phyloP scores from a whole-genome alignment of 1,140 invertebrate genomes.

The Macrocentrus cingulum region DNA sequence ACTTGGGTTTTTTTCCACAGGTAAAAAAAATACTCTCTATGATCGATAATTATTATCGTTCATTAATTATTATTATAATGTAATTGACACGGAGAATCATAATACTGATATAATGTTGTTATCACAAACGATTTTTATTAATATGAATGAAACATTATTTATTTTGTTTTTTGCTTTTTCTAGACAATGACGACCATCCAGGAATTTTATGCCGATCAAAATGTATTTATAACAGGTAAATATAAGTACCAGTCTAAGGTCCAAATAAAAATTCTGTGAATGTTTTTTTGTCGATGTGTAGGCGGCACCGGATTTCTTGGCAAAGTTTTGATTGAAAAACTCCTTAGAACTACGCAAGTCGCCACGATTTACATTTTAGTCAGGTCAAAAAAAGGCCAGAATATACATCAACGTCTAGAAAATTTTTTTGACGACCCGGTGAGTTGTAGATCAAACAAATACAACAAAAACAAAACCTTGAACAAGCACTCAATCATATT shows the following conservation, averaged over 20 bases:
- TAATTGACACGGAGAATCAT: no score
- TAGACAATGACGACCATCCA: conserved; percentile 39
- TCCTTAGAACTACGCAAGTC: conserved; percentile 72
- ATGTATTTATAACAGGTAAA: conserved; percentile 55
- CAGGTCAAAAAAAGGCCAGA: conserved; percentile 76
- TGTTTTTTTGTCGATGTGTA: conserved; percentile 36
- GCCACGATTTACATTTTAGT: conserved; percentile 76
- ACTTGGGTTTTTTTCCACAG: no score
- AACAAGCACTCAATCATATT: neutral
- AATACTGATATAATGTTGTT: no score
- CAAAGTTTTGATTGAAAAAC: conserved; percentile 78
- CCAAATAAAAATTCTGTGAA: conserved; percentile 3
- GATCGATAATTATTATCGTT: no score
- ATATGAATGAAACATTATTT: no score
- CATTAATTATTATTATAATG: no score
- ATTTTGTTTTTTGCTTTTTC: no score
- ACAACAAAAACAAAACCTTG: neutral
- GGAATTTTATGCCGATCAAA: conserved; percentile 45
- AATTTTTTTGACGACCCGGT: conserved; percentile 68
- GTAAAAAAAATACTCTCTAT: no score
- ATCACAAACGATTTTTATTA: no score
- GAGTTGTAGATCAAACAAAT: conserved; percentile 43
- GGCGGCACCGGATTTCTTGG: conserved; percentile 69
- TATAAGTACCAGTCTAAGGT: neutral
- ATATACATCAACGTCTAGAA: conserved; percentile 64